Evolutionary conservation across 2,888 invertebrate species (phyloP), one percentile per base, ranked within the genome.

Genomic region (Brachypterus glaber): DNA sequence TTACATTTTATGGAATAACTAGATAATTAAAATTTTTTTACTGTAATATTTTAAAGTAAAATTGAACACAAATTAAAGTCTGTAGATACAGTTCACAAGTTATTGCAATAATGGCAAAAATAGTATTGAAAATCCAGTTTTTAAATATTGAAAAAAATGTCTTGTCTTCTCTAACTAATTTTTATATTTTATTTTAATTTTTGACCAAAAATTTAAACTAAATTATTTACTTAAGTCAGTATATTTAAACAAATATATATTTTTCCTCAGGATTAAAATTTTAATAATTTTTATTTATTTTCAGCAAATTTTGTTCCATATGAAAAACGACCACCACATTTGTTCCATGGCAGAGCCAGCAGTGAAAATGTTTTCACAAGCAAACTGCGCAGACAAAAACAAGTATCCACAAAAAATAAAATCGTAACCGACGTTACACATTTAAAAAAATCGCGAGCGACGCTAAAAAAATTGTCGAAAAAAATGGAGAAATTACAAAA

Each of bases 221-320:
- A n/a, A n/a, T n/a, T n/a, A n/a, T n/a, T n/a, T n/a, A n/a, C n/a
- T n/a, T n/a, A n/a, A n/a, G n/a, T n/a, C n/a, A 21, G 21, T 21
- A 5, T 21, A 5, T 9, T 21, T 21, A 7, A 21, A 21, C 5
- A 21, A 21, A 21, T 7, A 7, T 21, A 9, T 21, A 21, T 21
- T 21, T 21, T 21, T 21, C 21, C 9, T n/a, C n/a, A n/a, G n/a
- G n/a, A n/a, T n/a, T n/a, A n/a, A n/a, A n/a, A n/a, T n/a, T 33
- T 4, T 9, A 13, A 29, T 21, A 4, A 29, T 21, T 29, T 39
- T 21, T 16, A 9, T 32, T 39, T 38, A 33, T 35, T 71, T 72
- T 36, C 58, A 80, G 82, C 82, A 39, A 69, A 70, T 7, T 79
- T 73, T 50, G 74, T 86, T 45, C 77, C 82, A 12, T 77, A 78